A percentile compares a stretch with the other conserved stretches of the same genome.
phyloP scores from a whole-genome alignment of 2,888 invertebrate genomes.

The Pristionchus exspectatus region DNA sequence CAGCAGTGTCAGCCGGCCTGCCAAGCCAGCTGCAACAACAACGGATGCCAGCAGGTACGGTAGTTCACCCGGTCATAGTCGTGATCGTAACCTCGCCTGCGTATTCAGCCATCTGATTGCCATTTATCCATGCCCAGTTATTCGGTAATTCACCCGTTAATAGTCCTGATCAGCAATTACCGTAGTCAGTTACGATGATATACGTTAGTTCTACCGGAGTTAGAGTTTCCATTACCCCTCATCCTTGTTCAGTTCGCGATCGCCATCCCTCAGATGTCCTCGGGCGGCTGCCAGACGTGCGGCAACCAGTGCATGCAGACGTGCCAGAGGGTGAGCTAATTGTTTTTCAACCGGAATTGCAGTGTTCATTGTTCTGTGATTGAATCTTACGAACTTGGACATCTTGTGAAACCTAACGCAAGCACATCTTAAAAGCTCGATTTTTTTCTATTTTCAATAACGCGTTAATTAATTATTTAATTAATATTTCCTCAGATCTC shows the following conservation, averaged over 20 bases:
- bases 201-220: no score
- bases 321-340: constrained; percentile 26
- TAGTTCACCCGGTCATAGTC: background rate
- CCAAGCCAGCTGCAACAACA: constrained; percentile 3
- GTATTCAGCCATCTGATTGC: no score
- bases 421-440: no score
- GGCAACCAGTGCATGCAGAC: constrained; percentile 32
- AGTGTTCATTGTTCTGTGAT: background rate
- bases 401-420: no score
- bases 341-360: background rate
- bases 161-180: background rate
- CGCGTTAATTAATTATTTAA: background rate
- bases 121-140: no score
- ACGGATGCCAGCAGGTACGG: constrained; percentile 22
- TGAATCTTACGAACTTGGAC: background rate
- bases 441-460: no score
- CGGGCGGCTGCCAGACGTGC: constrained; percentile 5
- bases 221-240: no score
- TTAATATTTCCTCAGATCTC: constrained; percentile 1
- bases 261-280: background rate
- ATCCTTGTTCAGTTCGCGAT: background rate
- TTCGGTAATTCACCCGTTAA: no score
- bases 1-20: constrained; percentile 6
- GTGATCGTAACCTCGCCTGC: no score
- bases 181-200: no score